Conservation (phyloP, 2,888 invertebrate genomes). For the Papilio demoleus region DNA sequence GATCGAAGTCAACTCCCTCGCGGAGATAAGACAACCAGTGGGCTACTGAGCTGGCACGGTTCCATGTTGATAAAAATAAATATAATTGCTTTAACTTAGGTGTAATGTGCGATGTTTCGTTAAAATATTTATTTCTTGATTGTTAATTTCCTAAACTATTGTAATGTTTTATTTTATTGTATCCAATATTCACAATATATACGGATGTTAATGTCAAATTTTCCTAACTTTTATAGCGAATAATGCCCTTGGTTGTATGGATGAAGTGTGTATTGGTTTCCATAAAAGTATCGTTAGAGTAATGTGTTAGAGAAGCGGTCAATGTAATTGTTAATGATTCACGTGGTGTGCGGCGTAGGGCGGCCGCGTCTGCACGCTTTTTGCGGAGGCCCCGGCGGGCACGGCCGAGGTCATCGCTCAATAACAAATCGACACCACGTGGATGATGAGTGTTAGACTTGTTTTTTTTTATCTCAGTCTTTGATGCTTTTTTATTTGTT, state of each 20-base stretch:
- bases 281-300: constrained; percentile 9
- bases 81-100: neutral
- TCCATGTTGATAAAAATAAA: neutral
- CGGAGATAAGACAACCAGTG: neutral
- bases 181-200: neutral
- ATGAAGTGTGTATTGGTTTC: neutral
- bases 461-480: constrained; percentile 13
- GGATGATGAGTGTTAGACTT: constrained; percentile 22
- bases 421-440: constrained; percentile 36
- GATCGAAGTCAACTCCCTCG: neutral
- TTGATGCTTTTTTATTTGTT: neutral
- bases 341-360: constrained; percentile 15
- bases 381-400: constrained; percentile 35
- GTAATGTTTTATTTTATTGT: neutral
- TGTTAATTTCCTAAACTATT: neutral
- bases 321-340: constrained; percentile 35
- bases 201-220: neutral
- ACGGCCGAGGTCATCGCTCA: constrained; percentile 34
- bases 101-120: neutral
- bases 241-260: neutral
- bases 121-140: neutral
- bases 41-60: neutral
- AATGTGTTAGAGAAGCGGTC: constrained; percentile 25
- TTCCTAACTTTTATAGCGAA: neutral
- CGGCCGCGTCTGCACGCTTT: constrained; percentile 22